Evolutionary conservation across 2,888 invertebrate genomes (phyloP), one percentile per base, ranked within the genome.

Genomic region (Aporophyla lueneburgensis): DNA sequence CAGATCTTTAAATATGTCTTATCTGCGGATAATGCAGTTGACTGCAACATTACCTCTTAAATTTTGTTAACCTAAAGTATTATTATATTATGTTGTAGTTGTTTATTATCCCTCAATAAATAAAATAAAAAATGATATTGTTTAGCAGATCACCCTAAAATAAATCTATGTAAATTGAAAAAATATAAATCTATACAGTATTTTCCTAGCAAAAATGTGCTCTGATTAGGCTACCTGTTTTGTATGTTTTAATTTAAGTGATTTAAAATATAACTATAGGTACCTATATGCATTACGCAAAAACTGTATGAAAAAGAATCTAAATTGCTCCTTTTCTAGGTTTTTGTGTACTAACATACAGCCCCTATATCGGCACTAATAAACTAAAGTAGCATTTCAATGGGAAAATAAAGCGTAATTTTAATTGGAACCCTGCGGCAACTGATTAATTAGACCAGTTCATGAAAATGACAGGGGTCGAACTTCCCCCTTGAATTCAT

Each of bases 401-500:
- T n/a, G 19, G 5, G 19, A 10, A 24, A 63, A 24, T 63, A n/a
- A 27, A 10, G 2, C 2, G 10, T 19, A 27, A 27, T 19, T 27
- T 5, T 58, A 9, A 65, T 46, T 65, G 12, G 12, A 19, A 46
- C 63, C 46, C 43, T 46, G 19, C 9, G n/a, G n/a, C n/a, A 43
- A 19, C 21, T 43, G 24, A 16, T 43, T 62, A 16, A 65, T 51
- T 76, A 54, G 3, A 27, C n/a, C 5, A 3, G 16, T 12, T 19
- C 19, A 56, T 24, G 12, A 58, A 58, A 75, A 63, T 33, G 33
- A 62, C 53, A 49, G 24, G 14, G 16, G 12, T 16, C 6, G 0
- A 24, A 56, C 16, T 33, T 63, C n/a, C 68, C 27, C 59, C 49
- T 73, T 58, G 1, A 63, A 43, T 61, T n/a, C 1, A 49, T 68